A percentile compares a stretch with the other conserved stretches of the same genome.
Evolutionary conservation across 2,113 vertebrate species (phyloP).

Genomic region (Cyprinodon variegatus): DNA sequence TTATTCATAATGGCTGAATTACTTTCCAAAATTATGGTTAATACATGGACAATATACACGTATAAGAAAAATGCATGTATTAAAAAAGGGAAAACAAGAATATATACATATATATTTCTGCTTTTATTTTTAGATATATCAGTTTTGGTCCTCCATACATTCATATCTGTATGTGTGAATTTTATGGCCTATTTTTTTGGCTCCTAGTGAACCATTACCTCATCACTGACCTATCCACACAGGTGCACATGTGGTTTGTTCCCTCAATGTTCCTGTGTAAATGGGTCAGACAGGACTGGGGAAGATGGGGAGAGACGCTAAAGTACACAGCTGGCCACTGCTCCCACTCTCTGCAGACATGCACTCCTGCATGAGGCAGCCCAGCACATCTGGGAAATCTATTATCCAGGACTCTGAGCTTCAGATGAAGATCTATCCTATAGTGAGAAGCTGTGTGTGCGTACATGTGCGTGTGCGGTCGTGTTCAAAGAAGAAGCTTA

Average conservation of each 20-base stretch:
- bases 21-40: no score
- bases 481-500: background rate
- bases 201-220: background rate
- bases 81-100: no score
- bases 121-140: no score
- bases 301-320: constrained; percentile 26
- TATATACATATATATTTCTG: no score
- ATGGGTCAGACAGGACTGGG: constrained; percentile 52
- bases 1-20: no score
- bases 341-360: constrained; percentile 4
- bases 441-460: constrained; percentile 12
- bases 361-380: constrained; percentile 3
- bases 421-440: constrained; percentile 38
- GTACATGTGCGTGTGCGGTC: background rate
- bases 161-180: background rate
- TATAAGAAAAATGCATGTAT: no score
- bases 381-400: constrained; percentile 47
- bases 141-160: no score
- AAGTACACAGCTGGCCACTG: constrained; percentile 48
- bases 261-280: constrained; percentile 32
- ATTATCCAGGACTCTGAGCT: constrained; percentile 44
- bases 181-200: background rate
- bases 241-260: constrained; percentile 23
- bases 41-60: no score
- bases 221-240: constrained; percentile 2